A percentile compares a stretch with the other conserved stretches of the same genome.
phyloP scores from a whole-genome alignment of 2,797 vertebrate genomes.

The Garrulus glandarius region DNA sequence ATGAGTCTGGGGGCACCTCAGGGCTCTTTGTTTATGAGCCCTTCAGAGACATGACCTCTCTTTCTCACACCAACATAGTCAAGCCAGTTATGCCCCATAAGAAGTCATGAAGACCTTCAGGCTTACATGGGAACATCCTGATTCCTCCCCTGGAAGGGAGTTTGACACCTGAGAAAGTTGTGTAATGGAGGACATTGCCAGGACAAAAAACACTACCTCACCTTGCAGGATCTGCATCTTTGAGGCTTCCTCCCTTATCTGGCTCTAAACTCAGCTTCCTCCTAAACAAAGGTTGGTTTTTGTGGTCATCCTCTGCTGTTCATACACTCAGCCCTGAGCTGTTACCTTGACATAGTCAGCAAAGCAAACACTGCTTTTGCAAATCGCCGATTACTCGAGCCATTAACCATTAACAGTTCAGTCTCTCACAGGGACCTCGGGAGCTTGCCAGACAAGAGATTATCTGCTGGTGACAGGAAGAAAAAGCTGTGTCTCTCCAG shows the following conservation, averaged over 20 bases:
- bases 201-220: not conserved
- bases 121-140: not conserved
- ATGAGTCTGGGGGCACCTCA: rapidly evolving
- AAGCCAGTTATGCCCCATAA: not conserved
- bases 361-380: not conserved
- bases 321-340: not conserved
- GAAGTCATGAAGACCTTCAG: not conserved
- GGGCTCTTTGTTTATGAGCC: not conserved
- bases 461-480: not conserved
- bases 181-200: not conserved
- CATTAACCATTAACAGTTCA: not conserved
- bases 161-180: not conserved
- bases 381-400: not conserved
- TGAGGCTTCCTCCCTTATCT: not conserved
- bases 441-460: not conserved
- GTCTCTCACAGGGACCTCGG: not conserved
- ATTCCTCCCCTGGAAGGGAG: not conserved
- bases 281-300: not conserved
- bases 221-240: not conserved
- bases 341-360: not conserved
- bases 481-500: rapidly evolving
- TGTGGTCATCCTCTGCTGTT: not conserved
- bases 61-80: not conserved
- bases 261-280: not conserved
- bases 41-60: not conserved